These are phyloP conservation scores for Sturnira hondurensis DNA, from an alignment of 2,113 vertebrate genomes.

Conservation along the genomic window DNA sequence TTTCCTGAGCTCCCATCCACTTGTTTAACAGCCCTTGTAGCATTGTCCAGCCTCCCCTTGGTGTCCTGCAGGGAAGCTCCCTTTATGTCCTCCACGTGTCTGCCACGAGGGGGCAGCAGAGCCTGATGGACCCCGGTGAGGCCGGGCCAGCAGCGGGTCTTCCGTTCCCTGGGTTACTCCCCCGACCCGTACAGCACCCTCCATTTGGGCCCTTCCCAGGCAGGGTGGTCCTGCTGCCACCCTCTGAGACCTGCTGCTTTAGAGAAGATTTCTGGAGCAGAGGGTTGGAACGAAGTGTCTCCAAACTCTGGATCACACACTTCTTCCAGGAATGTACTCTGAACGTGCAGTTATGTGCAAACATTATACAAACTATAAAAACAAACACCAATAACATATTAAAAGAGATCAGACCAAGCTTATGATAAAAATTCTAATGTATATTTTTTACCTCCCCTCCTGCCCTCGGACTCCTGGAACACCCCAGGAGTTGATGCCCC, in stretches of 20 bases:
- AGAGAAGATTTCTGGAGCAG: background rate
- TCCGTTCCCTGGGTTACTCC: fast-evolving
- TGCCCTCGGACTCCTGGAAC: background rate
- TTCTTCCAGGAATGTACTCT: background rate
- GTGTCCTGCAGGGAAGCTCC: fast-evolving
- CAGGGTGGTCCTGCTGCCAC: too few species aligned
- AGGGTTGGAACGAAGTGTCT: background rate
- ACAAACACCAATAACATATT: background rate
- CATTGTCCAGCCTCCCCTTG: fast-evolving
- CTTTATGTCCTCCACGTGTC: too few species aligned
- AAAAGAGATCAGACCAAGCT: background rate
- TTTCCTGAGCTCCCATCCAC: background rate
- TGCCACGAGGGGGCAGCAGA: constrained; percentile 25
- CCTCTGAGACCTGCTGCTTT: background rate
- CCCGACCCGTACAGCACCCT: background rate
- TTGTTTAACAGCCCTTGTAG: too few species aligned
- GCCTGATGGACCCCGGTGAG: background rate
- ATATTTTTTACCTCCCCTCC: background rate
- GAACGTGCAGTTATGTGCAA: background rate
- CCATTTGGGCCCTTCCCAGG: background rate
- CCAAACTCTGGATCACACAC: fast-evolving
- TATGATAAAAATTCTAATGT: background rate
- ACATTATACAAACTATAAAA: background rate
- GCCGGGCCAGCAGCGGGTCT: fast-evolving
- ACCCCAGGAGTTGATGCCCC: fast-evolving